Evolutionary conservation across 2,797 vertebrate species (phyloP), one percentile per base, ranked within the genome.

Genomic region (Propithecus deckenii): DNA sequence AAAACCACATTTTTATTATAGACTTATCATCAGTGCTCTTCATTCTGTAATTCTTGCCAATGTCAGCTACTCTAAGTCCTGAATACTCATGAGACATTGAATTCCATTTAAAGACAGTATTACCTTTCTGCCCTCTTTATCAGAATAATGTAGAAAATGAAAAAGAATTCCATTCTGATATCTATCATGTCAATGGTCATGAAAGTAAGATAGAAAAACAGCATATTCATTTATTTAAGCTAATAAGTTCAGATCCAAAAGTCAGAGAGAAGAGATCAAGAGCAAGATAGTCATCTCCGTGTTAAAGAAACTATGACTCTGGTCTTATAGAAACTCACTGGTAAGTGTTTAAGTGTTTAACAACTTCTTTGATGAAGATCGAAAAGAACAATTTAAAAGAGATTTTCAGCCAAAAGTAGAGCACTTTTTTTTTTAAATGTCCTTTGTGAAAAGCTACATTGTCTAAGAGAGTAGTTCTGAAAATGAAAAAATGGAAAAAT

Each of bases 191-290:
- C n/a, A 23, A 4, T 75, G 71, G 43, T 93, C 80, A 92, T 67
- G 22, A 81, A 91, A 90, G 10, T 61, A 74, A 97, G 87, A 80
- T 48, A 89, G 86, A 83, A 80, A 95, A 95, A 89, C 65, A 90
- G 67, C 91, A 94, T 43, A 81, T 41, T 79, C 72, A 91, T 95
- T 97, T 96, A 96, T 89, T 95, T 91, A 86, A 93, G 32, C 57
- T 67, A 78, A 57, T 78, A 80, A 20, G 11, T 71, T 94, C 55
- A 52, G 4, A 67, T 93, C 11, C 17, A 80, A 78, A 92, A 91
- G 22, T 87, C 38, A 10, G 50, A 92, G 63, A 86, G 59, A 90
- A 76, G 20, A 95, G 83, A 84, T 89, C 20, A 48, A 65, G 50
- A 94, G 41, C 7, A 55, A 91, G 78, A 94, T 20, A 94, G 74